Percentiles rank a stretch among this genome's conserved stretches.
Conservation (phyloP, 2,113 vertebrate genomes). For the Pluvialis apricaria region DNA sequence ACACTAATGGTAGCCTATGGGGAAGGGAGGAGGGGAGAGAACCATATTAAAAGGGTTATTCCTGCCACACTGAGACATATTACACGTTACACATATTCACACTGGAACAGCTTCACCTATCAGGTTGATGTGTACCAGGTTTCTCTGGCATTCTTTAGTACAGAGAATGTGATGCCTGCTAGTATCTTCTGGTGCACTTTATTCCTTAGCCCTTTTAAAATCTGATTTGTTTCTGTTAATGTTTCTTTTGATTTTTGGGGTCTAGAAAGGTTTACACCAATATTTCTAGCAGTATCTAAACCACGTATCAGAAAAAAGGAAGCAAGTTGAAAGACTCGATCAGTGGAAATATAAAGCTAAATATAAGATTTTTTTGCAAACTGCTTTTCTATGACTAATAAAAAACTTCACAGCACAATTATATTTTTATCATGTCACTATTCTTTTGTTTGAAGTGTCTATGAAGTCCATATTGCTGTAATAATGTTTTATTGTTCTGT, state of each 20-base stretch:
- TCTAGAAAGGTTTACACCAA: conserved; percentile 11
- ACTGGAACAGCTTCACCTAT: neutral
- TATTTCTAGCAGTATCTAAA: conserved; percentile 41
- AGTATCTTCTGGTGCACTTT: neutral
- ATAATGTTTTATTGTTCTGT: conserved; percentile 73
- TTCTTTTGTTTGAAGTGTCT: conserved; percentile 69
- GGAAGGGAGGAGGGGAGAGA: neutral
- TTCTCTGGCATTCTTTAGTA: neutral
- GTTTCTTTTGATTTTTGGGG: conserved; percentile 28
- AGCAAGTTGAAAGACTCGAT: neutral
- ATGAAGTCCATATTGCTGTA: conserved; percentile 68
- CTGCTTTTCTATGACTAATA: conserved; percentile 27
- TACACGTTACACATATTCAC: neutral
- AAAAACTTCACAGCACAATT: conserved; percentile 50
- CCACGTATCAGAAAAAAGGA: neutral
- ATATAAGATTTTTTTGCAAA: neutral
- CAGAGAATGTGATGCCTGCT: neutral
- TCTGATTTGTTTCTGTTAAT: conserved; percentile 6
- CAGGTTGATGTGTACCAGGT: neutral
- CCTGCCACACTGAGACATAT: neutral
- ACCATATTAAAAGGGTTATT: neutral
- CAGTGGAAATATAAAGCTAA: neutral
- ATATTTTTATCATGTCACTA: conserved; percentile 46
- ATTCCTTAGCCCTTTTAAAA: conserved; percentile 12
- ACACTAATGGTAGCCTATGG: neutral